Conservation (phyloP, 2,113 vertebrate species). For the Struthio camelus region DNA sequence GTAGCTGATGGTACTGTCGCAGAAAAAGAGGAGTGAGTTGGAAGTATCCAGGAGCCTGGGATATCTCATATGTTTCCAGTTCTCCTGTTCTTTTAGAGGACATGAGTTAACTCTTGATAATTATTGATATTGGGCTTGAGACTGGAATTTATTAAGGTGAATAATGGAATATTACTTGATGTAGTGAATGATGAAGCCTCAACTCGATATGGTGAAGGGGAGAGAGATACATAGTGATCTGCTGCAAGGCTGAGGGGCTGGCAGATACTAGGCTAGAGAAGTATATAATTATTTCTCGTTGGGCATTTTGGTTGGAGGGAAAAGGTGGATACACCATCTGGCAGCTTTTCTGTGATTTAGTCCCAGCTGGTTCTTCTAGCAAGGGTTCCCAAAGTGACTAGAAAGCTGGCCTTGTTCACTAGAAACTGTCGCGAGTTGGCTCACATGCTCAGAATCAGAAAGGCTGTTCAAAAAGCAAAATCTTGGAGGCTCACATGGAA, state of each 20-base stretch:
- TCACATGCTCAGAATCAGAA: neutral
- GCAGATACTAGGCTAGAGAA: neutral
- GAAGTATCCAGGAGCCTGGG: neutral
- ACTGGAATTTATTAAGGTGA: neutral
- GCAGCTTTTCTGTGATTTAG: conserved; percentile 42
- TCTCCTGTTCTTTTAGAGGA: neutral
- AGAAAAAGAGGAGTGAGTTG: neutral
- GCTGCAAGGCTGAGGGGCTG: neutral
- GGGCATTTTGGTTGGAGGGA: conserved; percentile 35
- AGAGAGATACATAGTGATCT: neutral
- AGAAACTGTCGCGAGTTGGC: conserved; percentile 27
- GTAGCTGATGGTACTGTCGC: rapidly evolving
- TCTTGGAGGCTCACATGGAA: conserved; percentile 7
- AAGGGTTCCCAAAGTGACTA: conserved; percentile 38
- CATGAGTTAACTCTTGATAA: neutral
- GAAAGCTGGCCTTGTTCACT: conserved; percentile 37
- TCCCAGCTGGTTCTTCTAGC: conserved; percentile 59
- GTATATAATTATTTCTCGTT: conserved; percentile 20
- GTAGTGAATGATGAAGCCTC: neutral
- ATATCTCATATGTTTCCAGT: neutral
- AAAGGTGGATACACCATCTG: conserved; percentile 60
- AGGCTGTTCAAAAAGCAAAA: conserved; percentile 22
- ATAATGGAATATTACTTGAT: neutral
- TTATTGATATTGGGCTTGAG: neutral
- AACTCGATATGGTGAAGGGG: neutral